Conservation (phyloP, 1,140 invertebrate species). For the Cherax quadricarinatus region DNA sequence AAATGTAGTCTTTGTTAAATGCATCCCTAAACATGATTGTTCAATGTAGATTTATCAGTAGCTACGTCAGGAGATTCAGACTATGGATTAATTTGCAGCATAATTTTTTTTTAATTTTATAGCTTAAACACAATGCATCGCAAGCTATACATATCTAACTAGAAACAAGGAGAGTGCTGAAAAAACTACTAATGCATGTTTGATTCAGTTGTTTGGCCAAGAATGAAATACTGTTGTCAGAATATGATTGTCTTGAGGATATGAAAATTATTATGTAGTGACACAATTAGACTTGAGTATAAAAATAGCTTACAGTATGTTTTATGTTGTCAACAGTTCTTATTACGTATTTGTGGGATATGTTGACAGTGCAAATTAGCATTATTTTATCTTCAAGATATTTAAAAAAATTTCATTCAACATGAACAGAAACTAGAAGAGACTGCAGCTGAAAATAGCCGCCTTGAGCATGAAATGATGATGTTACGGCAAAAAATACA, state of each 20-base stretch:
- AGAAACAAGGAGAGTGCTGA: neutral
- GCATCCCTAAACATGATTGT: neutral
- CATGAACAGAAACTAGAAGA: conserved; percentile 88
- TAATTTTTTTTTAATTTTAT: neutral
- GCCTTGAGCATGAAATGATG: conserved; percentile 90
- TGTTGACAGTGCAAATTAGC: neutral
- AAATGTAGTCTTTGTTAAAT: neutral
- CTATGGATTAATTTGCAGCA: neutral
- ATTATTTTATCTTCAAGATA: neutral
- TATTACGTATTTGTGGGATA: neutral
- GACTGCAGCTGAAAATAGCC: conserved; percentile 91
- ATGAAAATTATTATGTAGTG: neutral
- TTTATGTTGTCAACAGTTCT: neutral
- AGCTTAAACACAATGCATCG: conserved; percentile 29
- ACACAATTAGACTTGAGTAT: neutral
- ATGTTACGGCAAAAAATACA: conserved; percentile 90
- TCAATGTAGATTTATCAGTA: neutral
- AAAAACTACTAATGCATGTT: conserved; percentile 26
- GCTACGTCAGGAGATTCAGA: neutral
- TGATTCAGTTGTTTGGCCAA: conserved; percentile 11
- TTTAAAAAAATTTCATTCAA: neutral
- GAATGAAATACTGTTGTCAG: neutral
- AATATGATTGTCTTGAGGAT: neutral
- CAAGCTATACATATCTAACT: conserved; percentile 20
- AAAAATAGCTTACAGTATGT: neutral